Conservation (phyloP, 2,113 vertebrate genomes). For the Tyrannus savana region DNA sequence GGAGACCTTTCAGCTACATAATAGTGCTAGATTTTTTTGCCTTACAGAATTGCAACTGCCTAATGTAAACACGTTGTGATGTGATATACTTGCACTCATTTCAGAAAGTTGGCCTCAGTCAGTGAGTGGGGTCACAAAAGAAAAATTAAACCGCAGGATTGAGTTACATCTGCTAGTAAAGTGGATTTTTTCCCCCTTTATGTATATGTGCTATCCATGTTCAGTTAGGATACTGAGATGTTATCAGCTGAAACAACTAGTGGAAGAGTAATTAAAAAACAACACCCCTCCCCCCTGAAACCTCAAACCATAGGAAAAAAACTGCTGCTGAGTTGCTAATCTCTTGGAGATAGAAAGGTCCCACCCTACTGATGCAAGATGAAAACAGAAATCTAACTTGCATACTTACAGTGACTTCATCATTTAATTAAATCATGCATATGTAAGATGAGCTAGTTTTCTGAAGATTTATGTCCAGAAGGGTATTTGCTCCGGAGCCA, state of each 20-base stretch:
- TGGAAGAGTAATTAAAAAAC: background rate
- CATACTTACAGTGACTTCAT: slow-evolving; percentile 11
- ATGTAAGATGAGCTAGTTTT: slow-evolving; percentile 15
- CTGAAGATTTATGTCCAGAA: background rate
- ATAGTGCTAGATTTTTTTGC: background rate
- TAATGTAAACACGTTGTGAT: background rate
- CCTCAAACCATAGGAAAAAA: slow-evolving; percentile 37
- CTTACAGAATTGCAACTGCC: background rate
- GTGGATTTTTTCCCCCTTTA: background rate
- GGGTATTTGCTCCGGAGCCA: slow-evolving; percentile 33
- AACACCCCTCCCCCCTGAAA: background rate
- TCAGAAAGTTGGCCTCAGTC: background rate
- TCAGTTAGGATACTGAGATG: background rate
- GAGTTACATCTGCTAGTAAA: background rate
- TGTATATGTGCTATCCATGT: background rate
- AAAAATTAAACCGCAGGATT: background rate
- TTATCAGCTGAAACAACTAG: slow-evolving; percentile 10
- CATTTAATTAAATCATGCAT: slow-evolving; percentile 35
- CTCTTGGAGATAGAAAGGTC: slow-evolving; percentile 13
- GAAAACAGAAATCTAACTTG: slow-evolving; percentile 26
- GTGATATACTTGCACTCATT: background rate
- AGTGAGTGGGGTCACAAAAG: background rate
- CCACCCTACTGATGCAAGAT: slow-evolving; percentile 56
- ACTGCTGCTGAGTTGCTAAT: slow-evolving; percentile 6
- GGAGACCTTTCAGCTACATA: background rate